phyloP scores from a whole-genome alignment of 2,888 invertebrate species.

The Clostera curtula region DNA sequence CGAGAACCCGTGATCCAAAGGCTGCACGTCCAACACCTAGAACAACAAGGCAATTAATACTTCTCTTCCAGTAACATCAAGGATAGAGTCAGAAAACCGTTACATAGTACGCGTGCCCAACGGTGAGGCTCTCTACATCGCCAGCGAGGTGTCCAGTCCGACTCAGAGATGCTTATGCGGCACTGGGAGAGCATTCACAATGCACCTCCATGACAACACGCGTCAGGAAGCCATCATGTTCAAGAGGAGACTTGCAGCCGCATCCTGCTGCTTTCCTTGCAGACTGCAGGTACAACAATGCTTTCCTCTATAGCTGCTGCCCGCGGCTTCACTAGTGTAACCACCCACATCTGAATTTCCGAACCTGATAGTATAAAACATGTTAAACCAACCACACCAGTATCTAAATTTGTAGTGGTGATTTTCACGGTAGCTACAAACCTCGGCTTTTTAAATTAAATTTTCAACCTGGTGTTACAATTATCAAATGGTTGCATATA shows the following conservation, averaged over 20 bases:
- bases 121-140: slow-evolving; percentile 85
- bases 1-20: no score
- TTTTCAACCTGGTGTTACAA: no score
- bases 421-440: no score
- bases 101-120: slow-evolving; percentile 82
- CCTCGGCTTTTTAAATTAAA: no score
- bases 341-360: no score
- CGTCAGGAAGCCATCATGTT: slow-evolving; percentile 88
- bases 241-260: slow-evolving; percentile 79
- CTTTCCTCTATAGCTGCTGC: no score
- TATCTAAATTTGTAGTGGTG: no score
- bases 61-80: slow-evolving; percentile 68
- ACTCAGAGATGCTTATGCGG: slow-evolving; percentile 82
- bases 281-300: slow-evolving; percentile 80
- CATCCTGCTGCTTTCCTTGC: slow-evolving; percentile 82
- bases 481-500: no score
- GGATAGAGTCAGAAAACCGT: slow-evolving; percentile 80
- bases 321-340: no score
- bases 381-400: no score
- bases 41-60: slow-evolving; percentile 1
- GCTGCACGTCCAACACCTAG: no score
- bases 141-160: slow-evolving; percentile 78
- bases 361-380: no score
- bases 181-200: slow-evolving; percentile 81
- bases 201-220: slow-evolving; percentile 88